Evolutionary conservation across 2,888 invertebrate genomes (phyloP), one percentile per base, ranked within the genome.

Genomic region (Alloscopus bannaensis): DNA sequence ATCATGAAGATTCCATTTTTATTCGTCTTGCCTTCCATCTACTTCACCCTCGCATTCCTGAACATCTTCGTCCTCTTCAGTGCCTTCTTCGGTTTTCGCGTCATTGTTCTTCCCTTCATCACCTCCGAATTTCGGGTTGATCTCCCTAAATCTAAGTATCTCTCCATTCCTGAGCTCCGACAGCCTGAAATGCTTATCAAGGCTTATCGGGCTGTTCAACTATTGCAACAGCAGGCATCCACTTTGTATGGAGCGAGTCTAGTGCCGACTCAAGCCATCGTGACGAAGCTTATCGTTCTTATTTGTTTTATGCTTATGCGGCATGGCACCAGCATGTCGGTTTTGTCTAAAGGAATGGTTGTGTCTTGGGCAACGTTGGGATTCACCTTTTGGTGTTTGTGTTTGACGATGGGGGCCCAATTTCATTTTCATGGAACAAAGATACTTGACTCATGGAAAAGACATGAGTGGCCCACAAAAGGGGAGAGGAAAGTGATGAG

Each of bases 371-470:
- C 45, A 3, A 11, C 22, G 2, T 16, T 20, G 1, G 59, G n/a
- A 24, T 13, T 13, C 11, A 0, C 26, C 1, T 73, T 57, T 29
- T 73, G 73, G 60, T 6, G 20, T 0, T n/a, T 20, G 1, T 4
- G 47, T 6, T 29, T 65, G 45, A 20, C 29, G 1, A 24, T 73
- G 16, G 65, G 55, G 3, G 65, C 62, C 2, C 18, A n/a, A 4
- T 20, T 52, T 4, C 24, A 62, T 28, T 22, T 62, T 8, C 22
- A 62, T 40, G 62, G 71, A 16, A 40, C 18, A 0, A 52, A 73
- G 22, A 18, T 65, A 1, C 22, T 73, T 1, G 16, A 42, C 2
- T 68, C 68, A 1, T 76, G 76, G 76, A 76, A 69, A 24, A 20
- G 22, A 13, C 28, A 68, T n/a, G 20, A 24, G 4, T 76, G 68